Evolutionary conservation across 2,113 vertebrate species (phyloP), one percentile per base, ranked within the genome.

Genomic region (Thunnus thynnus): DNA sequence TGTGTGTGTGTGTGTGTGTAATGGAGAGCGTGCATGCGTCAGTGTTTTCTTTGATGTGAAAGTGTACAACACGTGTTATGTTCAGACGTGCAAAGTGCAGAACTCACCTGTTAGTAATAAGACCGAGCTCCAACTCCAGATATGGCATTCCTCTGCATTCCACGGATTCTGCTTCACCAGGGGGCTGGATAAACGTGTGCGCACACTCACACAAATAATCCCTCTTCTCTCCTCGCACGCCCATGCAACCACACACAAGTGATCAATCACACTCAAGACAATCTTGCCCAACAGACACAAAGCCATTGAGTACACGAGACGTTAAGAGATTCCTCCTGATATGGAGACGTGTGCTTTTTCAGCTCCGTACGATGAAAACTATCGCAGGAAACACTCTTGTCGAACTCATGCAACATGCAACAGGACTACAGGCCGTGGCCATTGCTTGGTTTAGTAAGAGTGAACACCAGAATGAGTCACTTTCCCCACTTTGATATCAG

Each of bases 41-140:
- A 52, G 9, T 80, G 72, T 82, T 65, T 58, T 27, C 89, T 87
- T 87, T 91, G 84, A 92, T 91, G 86, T 88, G 77, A 82, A 79
- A 81, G 85, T 84, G 83, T 83, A 86, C 76, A 76, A 78, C 82
- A 83, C 78, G 83, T 87, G 85, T 90, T 80, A 48, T 88, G 78
- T 84, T 85, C 75, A 67, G 82, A 90, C 55, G 85, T 89, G 84
- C 88, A 90, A 91, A 90, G 83, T 75, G 73, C 90, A 84, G 84
- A 68, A 89, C 91, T 95, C 95, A 95, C 95, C 94, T 95, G 95
- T 94, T 95, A 94, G 93, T 87, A 95, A 96, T 96, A 95, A 95
- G 92, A 86, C 82, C 22, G 25, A 84, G 86, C 81, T 89, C 78
- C 66, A 58, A 44, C 92, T 91, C 88, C 91, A 93, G 87, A 93